Evolutionary conservation across 2,888 invertebrate species (phyloP), one percentile per base, ranked within the genome.

Genomic region (Callinectes sapidus): DNA sequence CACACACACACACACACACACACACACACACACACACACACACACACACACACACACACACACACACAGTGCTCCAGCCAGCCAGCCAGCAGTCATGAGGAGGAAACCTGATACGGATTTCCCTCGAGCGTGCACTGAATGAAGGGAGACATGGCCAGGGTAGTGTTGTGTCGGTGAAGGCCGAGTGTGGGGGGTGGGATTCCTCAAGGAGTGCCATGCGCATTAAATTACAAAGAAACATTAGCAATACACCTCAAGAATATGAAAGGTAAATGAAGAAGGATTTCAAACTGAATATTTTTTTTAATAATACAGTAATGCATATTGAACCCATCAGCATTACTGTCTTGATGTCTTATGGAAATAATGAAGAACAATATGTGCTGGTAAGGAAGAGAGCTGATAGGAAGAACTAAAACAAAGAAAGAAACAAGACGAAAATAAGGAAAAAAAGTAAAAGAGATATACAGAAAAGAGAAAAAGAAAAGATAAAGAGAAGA

Each of bases 1-100:
- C 18, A 71, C 6, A 42, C 6, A 42, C 6, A 39, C 39, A 39
- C 39, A 39, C 39, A 39, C 39, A 39, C 39, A 61, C 61, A 61
- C 61, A 61, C 61, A 61, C 61, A 61, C 61, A 61, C 61, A 61
- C 61, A 61, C 61, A 61, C 61, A 61, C 61, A 61, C 61, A 61
- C 61, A 61, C 61, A 61, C 61, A 61, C 61, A 61, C 61, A 61
- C 61, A 61, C 61, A 61, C 61, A 61, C 61, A 61, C 18, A 23
- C 61, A 18, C 61, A 61, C 23, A 61, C 61, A 61, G 18, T 61
- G 18, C 10, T 23, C 61, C 18, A 61, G 23, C 61, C 61, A 61
- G n/a, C n/a, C 2, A 42, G 42, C 48, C 48, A 48, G 48, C 48
- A 5, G 48, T 61, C 61, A 61, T 61, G 16, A 16, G 61, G 61